Evolutionary conservation across 2,888 invertebrate genomes (phyloP).

Genomic region (Plagodis dolabraria): DNA sequence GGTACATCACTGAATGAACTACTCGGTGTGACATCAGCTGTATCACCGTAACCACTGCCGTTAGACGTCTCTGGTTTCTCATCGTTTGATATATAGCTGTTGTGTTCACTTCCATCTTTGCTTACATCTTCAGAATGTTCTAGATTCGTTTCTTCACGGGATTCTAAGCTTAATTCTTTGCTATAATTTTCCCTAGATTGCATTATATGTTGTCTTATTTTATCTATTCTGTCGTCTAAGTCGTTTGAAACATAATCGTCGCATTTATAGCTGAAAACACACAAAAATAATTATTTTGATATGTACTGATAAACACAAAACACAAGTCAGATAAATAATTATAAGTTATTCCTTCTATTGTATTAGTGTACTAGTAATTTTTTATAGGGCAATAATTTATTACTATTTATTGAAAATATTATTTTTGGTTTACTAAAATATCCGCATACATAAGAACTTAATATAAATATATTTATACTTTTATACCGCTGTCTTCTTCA

Average conservation of each 20-base stretch:
- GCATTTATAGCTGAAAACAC: slow-evolving; percentile 87
- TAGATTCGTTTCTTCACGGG: slow-evolving; percentile 50
- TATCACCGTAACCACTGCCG: slow-evolving; percentile 47
- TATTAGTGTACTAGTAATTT: too few species aligned
- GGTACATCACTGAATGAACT: slow-evolving; percentile 53
- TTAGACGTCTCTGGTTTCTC: slow-evolving; percentile 45
- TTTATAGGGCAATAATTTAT: too few species aligned
- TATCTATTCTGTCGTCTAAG: slow-evolving; percentile 83
- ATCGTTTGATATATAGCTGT: slow-evolving; percentile 41
- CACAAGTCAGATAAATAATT: too few species aligned
- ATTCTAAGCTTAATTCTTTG: slow-evolving; percentile 49
- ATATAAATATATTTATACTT: too few species aligned
- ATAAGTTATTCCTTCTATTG: too few species aligned
- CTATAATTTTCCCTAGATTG: slow-evolving; percentile 49
- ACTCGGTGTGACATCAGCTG: slow-evolving; percentile 43
- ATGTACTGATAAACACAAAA: too few species aligned
- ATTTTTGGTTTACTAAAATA: too few species aligned
- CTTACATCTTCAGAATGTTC: slow-evolving; percentile 54
- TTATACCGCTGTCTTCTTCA: too few species aligned
- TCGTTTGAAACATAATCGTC: slow-evolving; percentile 92
- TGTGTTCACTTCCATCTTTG: slow-evolving; percentile 48
- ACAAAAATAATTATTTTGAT: too few species aligned
- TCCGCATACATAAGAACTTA: too few species aligned
- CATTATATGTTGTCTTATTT: slow-evolving; percentile 82
- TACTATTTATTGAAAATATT: too few species aligned